phyloP scores from a whole-genome alignment of 2,113 vertebrate genomes.

The Scomber scombrus region DNA sequence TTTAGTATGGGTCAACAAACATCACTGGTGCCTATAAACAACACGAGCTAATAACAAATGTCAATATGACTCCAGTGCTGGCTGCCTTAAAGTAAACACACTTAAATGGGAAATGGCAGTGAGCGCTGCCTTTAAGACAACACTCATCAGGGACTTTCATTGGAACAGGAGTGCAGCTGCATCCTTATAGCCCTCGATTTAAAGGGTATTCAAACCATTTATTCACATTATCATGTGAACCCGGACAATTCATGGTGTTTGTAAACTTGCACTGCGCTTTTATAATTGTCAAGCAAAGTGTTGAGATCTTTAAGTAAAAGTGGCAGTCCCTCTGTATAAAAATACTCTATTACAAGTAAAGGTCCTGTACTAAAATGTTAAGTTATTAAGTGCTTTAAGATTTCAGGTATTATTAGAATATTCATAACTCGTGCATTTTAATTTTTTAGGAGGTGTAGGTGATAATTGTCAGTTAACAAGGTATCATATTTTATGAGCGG shows the following conservation, averaged over 20 bases:
- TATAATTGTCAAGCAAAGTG: too few species aligned
- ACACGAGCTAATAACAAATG: background rate
- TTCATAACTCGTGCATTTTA: too few species aligned
- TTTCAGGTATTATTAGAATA: too few species aligned
- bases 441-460: too few species aligned
- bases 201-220: background rate
- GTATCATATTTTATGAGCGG: too few species aligned
- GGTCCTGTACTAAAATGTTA: too few species aligned
- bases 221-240: background rate
- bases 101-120: background rate
- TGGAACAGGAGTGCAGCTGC: background rate
- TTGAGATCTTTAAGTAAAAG: too few species aligned
- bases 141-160: background rate
- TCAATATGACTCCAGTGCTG: background rate
- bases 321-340: too few species aligned
- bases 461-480: too few species aligned
- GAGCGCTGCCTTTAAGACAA: background rate
- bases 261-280: background rate
- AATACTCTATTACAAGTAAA: too few species aligned
- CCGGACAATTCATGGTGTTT: background rate
- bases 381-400: too few species aligned
- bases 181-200: background rate
- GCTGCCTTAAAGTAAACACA: background rate
- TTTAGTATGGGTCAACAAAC: background rate
- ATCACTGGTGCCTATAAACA: background rate